Conservation (phyloP, 1,140 invertebrate species). For the Chrysopa pallens region DNA sequence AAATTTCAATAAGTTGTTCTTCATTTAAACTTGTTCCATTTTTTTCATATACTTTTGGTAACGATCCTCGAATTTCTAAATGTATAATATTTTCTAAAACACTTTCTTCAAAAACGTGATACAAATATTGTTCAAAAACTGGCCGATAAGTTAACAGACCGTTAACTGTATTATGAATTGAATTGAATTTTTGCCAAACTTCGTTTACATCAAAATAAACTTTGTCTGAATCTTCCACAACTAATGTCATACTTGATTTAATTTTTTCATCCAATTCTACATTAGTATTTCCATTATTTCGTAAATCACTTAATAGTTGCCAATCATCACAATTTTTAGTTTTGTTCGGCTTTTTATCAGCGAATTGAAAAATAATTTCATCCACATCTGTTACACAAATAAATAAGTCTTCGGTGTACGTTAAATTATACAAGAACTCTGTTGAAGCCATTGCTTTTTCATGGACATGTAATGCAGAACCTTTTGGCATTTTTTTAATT, state of each 20-base stretch:
- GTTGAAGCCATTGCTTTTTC: constrained; percentile 41
- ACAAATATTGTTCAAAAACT: constrained; percentile 51
- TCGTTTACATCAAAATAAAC: constrained; percentile 39
- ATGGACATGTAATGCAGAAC: constrained; percentile 51
- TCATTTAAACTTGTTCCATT: constrained; percentile 25
- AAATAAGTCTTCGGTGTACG: constrained; percentile 48
- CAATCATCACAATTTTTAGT: constrained; percentile 28
- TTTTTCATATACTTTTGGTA: constrained; percentile 29
- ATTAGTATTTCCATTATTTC: constrained; percentile 24
- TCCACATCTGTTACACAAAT: constrained; percentile 31
- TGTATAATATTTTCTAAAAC: constrained; percentile 66
- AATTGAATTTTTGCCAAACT: constrained; percentile 48
- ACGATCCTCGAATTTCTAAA: constrained; percentile 42
- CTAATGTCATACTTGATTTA: constrained; percentile 37
- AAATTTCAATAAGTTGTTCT: constrained; percentile 24
- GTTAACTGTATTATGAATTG: constrained; percentile 37
- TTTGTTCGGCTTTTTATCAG: constrained; percentile 8
- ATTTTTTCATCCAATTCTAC: constrained; percentile 36
- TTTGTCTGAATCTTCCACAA: constrained; percentile 33
- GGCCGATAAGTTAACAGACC: constrained; percentile 49
- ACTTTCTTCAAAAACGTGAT: constrained; percentile 46
- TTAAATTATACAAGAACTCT: constrained; percentile 49
- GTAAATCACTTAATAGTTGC: constrained; percentile 29
- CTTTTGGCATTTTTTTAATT: constrained; percentile 51
- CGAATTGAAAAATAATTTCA: constrained; percentile 18